Conservation (phyloP, 2,797 vertebrate genomes). For the Argyrosomus regius region DNA sequence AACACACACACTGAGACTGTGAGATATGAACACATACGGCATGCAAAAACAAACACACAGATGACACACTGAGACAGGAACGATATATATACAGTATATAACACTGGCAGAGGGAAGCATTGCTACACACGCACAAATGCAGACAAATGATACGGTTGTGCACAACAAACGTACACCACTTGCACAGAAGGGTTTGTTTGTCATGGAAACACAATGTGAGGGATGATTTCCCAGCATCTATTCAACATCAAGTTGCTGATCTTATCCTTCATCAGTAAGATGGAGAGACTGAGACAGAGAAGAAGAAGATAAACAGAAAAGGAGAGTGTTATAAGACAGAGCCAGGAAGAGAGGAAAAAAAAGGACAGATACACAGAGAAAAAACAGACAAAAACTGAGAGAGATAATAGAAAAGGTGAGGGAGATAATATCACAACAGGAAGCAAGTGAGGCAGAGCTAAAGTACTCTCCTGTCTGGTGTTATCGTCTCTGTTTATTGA, state of each 20-base stretch:
- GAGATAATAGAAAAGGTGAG: slow-evolving; percentile 40
- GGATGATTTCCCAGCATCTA: slow-evolving; percentile 58
- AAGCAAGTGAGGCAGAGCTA: slow-evolving; percentile 53
- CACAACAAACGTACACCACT: slow-evolving; percentile 40
- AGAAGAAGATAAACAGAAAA: slow-evolving; percentile 52
- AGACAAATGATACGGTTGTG: slow-evolving; percentile 33
- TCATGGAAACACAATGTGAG: slow-evolving; percentile 62
- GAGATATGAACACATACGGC: slow-evolving; percentile 69
- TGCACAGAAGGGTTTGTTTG: slow-evolving; percentile 64
- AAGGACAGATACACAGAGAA: slow-evolving; percentile 13
- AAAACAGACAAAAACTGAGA: slow-evolving; percentile 32
- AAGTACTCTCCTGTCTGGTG: slow-evolving; percentile 45
- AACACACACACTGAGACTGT: slow-evolving; percentile 38
- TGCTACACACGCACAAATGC: slow-evolving; percentile 18
- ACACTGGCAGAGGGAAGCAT: background rate
- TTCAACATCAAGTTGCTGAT: slow-evolving; percentile 54
- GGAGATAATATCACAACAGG: slow-evolving; percentile 58
- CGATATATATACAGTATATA: slow-evolving; percentile 32
- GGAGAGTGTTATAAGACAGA: slow-evolving; percentile 44
- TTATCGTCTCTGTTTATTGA: slow-evolving; percentile 63
- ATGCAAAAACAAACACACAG: slow-evolving; percentile 65
- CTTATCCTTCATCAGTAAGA: slow-evolving; percentile 58
- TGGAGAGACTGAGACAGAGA: slow-evolving; percentile 32
- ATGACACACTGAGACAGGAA: slow-evolving; percentile 50
- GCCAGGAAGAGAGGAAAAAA: background rate